These are phyloP conservation scores for Myopa testacea DNA, from an alignment of 2,888 invertebrate species.

Conservation along the genomic window DNA sequence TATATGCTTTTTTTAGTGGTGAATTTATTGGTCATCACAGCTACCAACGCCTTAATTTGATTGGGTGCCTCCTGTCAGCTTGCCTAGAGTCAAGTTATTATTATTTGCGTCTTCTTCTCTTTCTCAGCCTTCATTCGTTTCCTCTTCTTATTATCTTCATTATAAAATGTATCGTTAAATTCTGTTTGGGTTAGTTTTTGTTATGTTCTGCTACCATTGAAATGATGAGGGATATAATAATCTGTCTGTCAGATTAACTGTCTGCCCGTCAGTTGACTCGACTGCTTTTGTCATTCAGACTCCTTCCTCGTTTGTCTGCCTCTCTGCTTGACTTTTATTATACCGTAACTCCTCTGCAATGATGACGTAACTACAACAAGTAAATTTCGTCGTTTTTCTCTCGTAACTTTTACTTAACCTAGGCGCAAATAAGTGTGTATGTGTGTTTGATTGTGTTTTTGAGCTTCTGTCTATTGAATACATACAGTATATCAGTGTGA, in stretches of 20 bases:
- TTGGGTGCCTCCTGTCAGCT: not conserved
- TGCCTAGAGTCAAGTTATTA: no score
- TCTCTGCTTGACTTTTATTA: not conserved
- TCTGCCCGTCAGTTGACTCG: not conserved
- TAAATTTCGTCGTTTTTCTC: no score
- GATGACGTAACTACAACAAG: constrained; percentile 8
- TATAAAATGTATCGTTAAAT: no score
- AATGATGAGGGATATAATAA: not conserved
- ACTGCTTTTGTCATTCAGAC: not conserved
- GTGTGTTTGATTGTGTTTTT: not conserved
- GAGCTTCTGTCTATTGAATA: no score
- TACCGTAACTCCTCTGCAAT: not conserved
- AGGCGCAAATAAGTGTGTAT: not conserved
- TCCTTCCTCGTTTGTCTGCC: not conserved
- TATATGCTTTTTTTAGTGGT: constrained; percentile 17
- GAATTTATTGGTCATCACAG: constrained; percentile 18
- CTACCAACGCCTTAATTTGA: constrained; percentile 5
- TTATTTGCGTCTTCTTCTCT: no score
- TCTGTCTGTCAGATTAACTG: not conserved
- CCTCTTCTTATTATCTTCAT: no score
- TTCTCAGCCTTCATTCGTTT: no score
- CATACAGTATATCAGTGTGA: not conserved
- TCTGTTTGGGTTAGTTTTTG: no score
- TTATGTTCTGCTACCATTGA: no score
- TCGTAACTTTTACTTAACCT: not conserved